Conservation (phyloP, 2,888 invertebrate species). For the Noctua janthina region DNA sequence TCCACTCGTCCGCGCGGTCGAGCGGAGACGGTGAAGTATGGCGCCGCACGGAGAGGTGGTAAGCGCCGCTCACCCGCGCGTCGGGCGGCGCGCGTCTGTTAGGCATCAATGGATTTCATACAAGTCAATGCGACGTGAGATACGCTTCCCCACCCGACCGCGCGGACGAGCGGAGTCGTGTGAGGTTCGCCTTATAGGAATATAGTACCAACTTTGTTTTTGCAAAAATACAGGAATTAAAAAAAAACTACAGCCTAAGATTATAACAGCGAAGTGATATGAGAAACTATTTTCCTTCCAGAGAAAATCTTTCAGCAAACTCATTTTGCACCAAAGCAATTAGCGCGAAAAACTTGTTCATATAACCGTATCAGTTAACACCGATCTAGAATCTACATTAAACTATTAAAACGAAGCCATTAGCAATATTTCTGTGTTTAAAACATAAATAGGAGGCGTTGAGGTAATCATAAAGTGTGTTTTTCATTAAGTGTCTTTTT, state of each 20-base stretch:
- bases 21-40: background rate
- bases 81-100: background rate
- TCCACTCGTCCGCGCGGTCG: background rate
- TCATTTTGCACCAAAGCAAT: constrained; percentile 23
- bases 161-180: too few relatives aligned
- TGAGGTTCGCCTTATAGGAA: background rate
- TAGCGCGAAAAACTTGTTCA: constrained; percentile 40
- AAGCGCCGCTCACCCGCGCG: background rate
- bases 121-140: background rate
- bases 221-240: background rate
- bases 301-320: background rate
- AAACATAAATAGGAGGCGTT: constrained; percentile 22
- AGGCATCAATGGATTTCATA: background rate
- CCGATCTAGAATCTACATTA: constrained; percentile 41
- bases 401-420: constrained; percentile 46
- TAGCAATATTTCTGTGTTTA: constrained; percentile 19
- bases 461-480: background rate
- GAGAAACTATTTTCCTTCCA: background rate
- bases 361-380: constrained; percentile 31
- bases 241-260: background rate
- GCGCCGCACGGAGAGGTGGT: too few relatives aligned
- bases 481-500: background rate
- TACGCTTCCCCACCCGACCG: too few relatives aligned
- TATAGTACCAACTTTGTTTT: background rate
- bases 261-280: background rate